phyloP scores from a whole-genome alignment of 2,113 vertebrate species.

The Pelobates fuscus region DNA sequence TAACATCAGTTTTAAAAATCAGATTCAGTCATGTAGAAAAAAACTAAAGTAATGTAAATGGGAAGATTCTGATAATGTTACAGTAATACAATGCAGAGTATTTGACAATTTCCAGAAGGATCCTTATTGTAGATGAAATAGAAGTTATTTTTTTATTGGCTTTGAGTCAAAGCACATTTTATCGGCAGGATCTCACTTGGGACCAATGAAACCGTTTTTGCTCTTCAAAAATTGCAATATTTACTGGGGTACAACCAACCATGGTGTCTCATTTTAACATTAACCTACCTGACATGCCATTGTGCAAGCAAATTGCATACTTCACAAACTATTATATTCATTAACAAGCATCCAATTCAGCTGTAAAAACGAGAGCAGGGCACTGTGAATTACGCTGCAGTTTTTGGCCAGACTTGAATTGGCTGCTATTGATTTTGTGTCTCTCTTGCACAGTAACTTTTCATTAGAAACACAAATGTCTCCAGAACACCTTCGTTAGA shows the following conservation, averaged over 20 bases:
- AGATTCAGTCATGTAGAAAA: too few relatives aligned
- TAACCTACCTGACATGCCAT: constrained; percentile 4
- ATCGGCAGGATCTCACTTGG: neutral
- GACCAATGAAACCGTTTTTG: neutral
- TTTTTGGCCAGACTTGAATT: constrained; percentile 62
- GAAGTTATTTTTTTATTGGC: neutral
- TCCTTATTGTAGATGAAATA: neutral
- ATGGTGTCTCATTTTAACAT: neutral
- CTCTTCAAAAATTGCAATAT: too few relatives aligned
- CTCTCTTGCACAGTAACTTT: constrained; percentile 63
- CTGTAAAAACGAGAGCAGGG: neutral
- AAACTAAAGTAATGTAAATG: too few relatives aligned
- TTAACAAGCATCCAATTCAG: constrained; percentile 27
- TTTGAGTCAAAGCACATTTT: constrained; percentile 12
- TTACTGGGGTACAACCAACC: neutral
- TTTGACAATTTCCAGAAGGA: too few relatives aligned
- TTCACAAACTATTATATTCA: constrained; percentile 20
- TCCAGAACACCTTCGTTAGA: constrained; percentile 58
- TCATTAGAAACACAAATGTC: constrained; percentile 66
- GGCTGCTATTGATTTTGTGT: constrained; percentile 68
- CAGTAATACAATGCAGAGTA: too few relatives aligned
- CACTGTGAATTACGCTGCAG: constrained; percentile 42
- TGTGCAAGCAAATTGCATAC: neutral
- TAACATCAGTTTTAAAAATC: too few relatives aligned
- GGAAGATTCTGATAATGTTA: too few relatives aligned